phyloP scores from a whole-genome alignment of 2,113 vertebrate species.

The Toxotes chatareus region DNA sequence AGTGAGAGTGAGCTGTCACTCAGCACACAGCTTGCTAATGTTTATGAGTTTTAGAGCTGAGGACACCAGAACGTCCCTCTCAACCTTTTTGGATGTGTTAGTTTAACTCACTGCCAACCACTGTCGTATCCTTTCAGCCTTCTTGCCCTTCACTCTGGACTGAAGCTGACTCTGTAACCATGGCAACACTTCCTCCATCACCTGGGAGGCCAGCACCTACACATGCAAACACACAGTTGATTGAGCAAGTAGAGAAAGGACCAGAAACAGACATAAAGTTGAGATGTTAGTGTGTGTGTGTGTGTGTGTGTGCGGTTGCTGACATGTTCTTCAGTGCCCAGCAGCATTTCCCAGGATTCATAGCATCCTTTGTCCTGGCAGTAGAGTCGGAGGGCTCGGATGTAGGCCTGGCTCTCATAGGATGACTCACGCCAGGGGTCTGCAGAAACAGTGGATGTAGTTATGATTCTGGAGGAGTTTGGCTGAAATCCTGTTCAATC shows the following conservation, averaged over 20 bases:
- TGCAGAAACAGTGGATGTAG: conserved; percentile 49
- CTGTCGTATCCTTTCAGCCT: conserved; percentile 88
- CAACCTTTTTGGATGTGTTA: not conserved
- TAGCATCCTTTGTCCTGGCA: conserved; percentile 92
- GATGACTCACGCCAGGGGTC: conserved; percentile 87
- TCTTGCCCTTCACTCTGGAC: conserved; percentile 92
- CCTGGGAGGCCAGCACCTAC: conserved; percentile 88
- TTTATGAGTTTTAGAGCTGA: too few species aligned
- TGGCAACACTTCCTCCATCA: conserved; percentile 93
- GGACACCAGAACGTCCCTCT: not conserved
- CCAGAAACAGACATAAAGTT: not conserved
- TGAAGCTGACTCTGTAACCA: conserved; percentile 91
- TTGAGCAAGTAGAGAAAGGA: not conserved
- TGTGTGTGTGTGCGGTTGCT: not conserved
- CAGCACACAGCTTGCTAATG: too few species aligned
- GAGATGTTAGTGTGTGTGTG: not conserved
- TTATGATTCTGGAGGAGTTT: not conserved
- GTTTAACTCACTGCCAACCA: conserved; percentile 87
- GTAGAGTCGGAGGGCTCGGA: conserved; percentile 91
- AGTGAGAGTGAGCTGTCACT: too few species aligned
- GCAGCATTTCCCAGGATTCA: conserved; percentile 89
- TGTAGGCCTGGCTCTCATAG: conserved; percentile 87
- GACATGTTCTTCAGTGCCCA: conserved; percentile 89
- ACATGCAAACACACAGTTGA: conserved; percentile 6
- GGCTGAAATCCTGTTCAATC: not conserved